These are phyloP conservation scores for Gallinago media DNA, from an alignment of 2,113 vertebrate genomes.

Conservation along the genomic window DNA sequence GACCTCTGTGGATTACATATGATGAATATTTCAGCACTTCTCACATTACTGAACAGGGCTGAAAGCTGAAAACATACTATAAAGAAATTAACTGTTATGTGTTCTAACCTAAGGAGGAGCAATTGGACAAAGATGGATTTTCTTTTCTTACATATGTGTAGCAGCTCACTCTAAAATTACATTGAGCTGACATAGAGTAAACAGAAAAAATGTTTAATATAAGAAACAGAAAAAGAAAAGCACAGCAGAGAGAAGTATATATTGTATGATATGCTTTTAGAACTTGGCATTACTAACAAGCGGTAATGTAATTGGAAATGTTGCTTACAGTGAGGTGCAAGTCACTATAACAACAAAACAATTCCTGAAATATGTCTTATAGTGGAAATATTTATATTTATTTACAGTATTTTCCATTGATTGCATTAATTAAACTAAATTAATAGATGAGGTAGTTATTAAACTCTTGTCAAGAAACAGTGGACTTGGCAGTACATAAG, in stretches of 20 bases:
- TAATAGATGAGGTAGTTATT: neutral
- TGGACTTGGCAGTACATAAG: neutral
- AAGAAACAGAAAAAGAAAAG: neutral
- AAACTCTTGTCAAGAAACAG: neutral
- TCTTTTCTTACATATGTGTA: neutral
- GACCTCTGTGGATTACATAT: neutral
- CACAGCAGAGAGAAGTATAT: neutral
- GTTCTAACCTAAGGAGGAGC: neutral
- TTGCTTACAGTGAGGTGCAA: neutral
- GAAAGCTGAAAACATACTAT: neutral
- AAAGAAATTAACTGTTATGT: neutral
- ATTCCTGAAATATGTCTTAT: neutral
- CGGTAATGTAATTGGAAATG: neutral
- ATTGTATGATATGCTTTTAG: neutral
- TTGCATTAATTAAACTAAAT: neutral
- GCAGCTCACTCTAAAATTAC: neutral
- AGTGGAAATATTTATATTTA: neutral
- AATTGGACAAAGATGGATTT: neutral
- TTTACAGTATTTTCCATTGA: neutral
- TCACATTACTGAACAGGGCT: neutral
- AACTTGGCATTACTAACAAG: neutral
- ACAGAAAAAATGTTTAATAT: neutral
- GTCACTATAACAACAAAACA: neutral
- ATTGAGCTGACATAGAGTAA: neutral
- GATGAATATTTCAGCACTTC: neutral